A percentile compares a stretch with the other conserved stretches of the same genome.
Conservation (phyloP, 2,797 vertebrate species). For the Syndactyla subalaris region DNA sequence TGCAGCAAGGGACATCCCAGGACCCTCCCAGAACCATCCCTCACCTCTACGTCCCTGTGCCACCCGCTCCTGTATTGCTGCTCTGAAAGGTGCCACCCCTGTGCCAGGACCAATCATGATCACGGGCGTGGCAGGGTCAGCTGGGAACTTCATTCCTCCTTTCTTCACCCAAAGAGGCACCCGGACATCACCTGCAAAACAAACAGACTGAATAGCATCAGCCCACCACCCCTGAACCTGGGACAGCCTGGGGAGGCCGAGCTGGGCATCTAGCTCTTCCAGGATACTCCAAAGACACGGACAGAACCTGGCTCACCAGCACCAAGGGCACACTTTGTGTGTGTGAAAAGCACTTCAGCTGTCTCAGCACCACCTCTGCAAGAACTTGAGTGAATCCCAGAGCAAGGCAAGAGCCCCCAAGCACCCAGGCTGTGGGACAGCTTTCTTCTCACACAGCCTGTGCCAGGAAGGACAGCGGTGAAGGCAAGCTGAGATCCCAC, state of each 20-base stretch:
- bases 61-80: constrained; percentile 86
- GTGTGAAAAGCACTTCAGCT: background rate
- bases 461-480: background rate
- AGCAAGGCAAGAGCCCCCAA: background rate
- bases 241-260: accelerated
- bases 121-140: constrained; percentile 74
- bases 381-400: background rate
- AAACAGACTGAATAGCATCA: background rate
- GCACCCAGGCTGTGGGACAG: background rate
- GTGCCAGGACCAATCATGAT: constrained; percentile 97
- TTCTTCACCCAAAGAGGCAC: constrained; percentile 93
- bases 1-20: accelerated
- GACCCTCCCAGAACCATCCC: background rate
- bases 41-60: constrained; percentile 68
- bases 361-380: background rate
- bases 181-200: constrained; percentile 72
- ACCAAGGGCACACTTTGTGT: background rate
- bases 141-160: constrained; percentile 86
- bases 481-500: background rate
- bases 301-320: background rate
- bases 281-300: accelerated
- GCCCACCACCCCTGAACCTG: no score
- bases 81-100: constrained; percentile 94
- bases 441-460: background rate
- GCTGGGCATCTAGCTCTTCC: background rate